phyloP scores from a whole-genome alignment of 2,888 invertebrate genomes.

The Hemithea aestivaria region DNA sequence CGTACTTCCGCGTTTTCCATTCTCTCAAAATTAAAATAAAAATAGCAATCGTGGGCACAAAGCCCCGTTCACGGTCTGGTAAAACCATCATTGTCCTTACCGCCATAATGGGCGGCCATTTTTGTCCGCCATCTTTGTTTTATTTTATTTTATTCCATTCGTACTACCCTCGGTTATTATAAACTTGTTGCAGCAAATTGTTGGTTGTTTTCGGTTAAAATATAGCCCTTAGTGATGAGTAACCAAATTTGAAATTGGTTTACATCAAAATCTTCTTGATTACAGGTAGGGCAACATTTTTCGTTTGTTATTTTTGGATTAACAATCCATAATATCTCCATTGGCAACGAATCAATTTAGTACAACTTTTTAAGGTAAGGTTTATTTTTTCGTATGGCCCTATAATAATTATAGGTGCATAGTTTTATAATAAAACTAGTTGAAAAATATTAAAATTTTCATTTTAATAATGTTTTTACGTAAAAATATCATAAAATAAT shows the following conservation, averaged over 20 bases:
- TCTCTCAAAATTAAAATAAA: slow-evolving; percentile 32
- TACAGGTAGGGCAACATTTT: too few relatives aligned
- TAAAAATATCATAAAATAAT: too few relatives aligned
- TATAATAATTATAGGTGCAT: too few relatives aligned
- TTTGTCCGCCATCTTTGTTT: slow-evolving; percentile 26
- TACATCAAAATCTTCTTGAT: too few relatives aligned
- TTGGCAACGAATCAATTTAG: too few relatives aligned
- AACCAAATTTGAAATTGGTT: neutral
- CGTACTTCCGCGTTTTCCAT: slow-evolving; percentile 26
- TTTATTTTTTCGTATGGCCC: too few relatives aligned
- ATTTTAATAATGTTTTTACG: too few relatives aligned
- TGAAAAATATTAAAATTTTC: too few relatives aligned
- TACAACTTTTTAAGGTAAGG: too few relatives aligned
- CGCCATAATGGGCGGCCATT: slow-evolving; percentile 46
- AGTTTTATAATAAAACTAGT: too few relatives aligned
- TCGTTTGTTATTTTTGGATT: too few relatives aligned
- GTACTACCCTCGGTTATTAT: slow-evolving; percentile 40
- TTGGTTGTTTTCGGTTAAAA: slow-evolving; percentile 24
- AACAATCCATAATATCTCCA: too few relatives aligned
- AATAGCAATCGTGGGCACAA: slow-evolving; percentile 33
- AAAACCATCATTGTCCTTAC: slow-evolving; percentile 51
- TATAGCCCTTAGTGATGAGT: slow-evolving; percentile 7
- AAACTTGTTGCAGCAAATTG: slow-evolving; percentile 31
- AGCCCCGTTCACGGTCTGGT: slow-evolving; percentile 51
- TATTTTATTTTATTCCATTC: slow-evolving; percentile 32